A percentile compares a stretch with the other conserved stretches of the same genome.
These are phyloP conservation scores for Pararge aegeria DNA, from an alignment of 1,140 invertebrate genomes.

Conservation along the genomic window DNA sequence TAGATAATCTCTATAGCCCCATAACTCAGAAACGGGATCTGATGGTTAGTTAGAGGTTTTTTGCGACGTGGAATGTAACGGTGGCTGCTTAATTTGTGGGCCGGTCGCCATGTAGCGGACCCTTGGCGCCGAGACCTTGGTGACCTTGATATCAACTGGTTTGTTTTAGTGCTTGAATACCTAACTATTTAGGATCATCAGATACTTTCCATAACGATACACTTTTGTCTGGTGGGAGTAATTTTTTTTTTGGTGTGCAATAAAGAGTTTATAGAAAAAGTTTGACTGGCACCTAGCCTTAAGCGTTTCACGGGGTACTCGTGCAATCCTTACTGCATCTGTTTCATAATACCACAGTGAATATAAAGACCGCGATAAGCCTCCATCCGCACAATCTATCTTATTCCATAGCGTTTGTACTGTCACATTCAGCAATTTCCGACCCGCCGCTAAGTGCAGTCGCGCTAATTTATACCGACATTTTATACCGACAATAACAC, in stretches of 20 bases:
- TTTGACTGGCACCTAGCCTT: too few species aligned
- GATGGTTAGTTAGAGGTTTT: constrained; percentile 6
- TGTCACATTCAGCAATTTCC: constrained; percentile 11
- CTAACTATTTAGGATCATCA: too few species aligned
- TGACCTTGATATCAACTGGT: constrained; percentile 1
- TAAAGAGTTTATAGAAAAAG: too few species aligned
- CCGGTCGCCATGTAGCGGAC: background rate
- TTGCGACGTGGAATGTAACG: constrained; percentile 8
- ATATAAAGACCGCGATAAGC: too few species aligned
- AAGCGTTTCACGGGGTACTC: too few species aligned
- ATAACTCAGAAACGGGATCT: background rate
- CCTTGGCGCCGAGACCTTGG: constrained; percentile 5
- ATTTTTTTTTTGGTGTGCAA: too few species aligned
- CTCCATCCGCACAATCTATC: background rate
- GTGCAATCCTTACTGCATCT: too few species aligned
- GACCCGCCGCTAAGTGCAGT: background rate
- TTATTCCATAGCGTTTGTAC: background rate
- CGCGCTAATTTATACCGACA: constrained; percentile 9
- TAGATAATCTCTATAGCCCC: constrained; percentile 1
- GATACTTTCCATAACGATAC: too few species aligned
- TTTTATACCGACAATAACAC: constrained; percentile 6
- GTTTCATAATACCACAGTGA: too few species aligned
- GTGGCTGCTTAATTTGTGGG: constrained; percentile 5
- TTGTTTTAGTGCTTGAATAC: background rate
- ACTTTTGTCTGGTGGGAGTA: too few species aligned